phyloP scores from a whole-genome alignment of 2,888 invertebrate species.

The Alviniconcha strummeri region DNA sequence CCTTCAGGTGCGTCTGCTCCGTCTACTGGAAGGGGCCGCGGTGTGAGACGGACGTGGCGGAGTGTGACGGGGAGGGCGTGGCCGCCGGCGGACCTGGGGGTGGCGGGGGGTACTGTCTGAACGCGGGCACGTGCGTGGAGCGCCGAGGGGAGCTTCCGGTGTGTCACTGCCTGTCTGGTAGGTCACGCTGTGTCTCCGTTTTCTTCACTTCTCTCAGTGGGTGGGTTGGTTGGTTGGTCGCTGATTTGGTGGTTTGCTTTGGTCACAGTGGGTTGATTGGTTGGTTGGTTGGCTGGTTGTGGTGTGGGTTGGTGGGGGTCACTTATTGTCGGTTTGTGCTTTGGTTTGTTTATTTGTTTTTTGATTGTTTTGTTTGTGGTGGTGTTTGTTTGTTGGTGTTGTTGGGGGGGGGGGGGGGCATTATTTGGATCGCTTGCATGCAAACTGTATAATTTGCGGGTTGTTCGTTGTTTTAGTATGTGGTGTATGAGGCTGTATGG shows the following conservation, averaged over 20 bases:
- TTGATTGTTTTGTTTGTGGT: not conserved
- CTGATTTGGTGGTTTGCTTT: no score
- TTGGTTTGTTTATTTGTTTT: not conserved
- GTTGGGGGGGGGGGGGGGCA: no score
- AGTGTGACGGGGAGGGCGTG: conserved; percentile 79
- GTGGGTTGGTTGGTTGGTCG: not conserved
- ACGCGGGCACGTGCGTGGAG: conserved; percentile 87
- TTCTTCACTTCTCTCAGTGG: not conserved
- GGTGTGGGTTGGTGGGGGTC: not conserved
- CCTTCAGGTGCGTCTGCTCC: conserved; percentile 76
- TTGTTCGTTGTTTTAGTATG: no score
- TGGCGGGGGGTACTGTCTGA: conserved; percentile 80
- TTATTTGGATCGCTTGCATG: no score
- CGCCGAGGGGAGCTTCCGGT: conserved; percentile 29
- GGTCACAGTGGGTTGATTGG: not conserved
- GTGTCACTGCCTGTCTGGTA: conserved; percentile 32
- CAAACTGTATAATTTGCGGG: no score
- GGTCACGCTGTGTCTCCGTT: not conserved
- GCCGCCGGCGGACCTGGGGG: not conserved
- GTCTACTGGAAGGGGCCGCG: conserved; percentile 54
- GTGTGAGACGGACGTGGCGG: conserved; percentile 80
- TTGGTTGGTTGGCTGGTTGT: not conserved
- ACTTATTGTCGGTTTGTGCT: not conserved
- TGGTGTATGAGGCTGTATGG: no score
- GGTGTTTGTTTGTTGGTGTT: no score